Conservation (phyloP, 2,797 vertebrate species). For the Falco peregrinus region DNA sequence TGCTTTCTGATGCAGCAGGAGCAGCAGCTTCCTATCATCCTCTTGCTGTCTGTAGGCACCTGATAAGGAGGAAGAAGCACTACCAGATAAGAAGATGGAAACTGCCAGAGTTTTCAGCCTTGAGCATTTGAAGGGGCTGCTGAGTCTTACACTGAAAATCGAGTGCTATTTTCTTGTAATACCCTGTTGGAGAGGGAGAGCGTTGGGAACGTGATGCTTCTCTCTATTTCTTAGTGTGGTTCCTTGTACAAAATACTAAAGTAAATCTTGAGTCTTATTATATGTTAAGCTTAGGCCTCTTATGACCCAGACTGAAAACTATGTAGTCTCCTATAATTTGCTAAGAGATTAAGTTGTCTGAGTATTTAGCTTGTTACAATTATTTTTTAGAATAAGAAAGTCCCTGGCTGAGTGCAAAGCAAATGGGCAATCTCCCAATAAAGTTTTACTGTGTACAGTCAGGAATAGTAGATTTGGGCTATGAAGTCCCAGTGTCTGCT, state of each 20-base stretch:
- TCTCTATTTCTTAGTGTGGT: background rate
- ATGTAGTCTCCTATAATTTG: background rate
- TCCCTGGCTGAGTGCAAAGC: background rate
- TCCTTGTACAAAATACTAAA: background rate
- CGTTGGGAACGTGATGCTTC: background rate
- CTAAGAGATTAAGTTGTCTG: background rate
- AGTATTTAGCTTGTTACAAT: background rate
- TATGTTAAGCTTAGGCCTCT: background rate
- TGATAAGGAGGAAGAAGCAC: slow-evolving; percentile 38
- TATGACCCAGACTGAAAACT: background rate
- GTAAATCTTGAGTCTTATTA: background rate
- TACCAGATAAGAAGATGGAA: slow-evolving; percentile 32
- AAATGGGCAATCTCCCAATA: background rate
- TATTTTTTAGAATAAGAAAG: background rate
- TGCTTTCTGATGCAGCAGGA: background rate
- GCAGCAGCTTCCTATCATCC: background rate
- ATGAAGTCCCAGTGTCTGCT: background rate
- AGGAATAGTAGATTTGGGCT: background rate
- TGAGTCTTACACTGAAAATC: background rate
- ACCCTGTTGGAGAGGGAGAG: background rate
- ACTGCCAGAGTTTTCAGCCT: background rate
- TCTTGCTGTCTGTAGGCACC: slow-evolving; percentile 1
- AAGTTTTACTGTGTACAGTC: background rate
- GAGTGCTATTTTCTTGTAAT: background rate
- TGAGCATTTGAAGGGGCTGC: background rate